Base-by-base conservation (phyloP, 2,797 vertebrate genomes). In the Melanotaenia boesemani region DNA sequence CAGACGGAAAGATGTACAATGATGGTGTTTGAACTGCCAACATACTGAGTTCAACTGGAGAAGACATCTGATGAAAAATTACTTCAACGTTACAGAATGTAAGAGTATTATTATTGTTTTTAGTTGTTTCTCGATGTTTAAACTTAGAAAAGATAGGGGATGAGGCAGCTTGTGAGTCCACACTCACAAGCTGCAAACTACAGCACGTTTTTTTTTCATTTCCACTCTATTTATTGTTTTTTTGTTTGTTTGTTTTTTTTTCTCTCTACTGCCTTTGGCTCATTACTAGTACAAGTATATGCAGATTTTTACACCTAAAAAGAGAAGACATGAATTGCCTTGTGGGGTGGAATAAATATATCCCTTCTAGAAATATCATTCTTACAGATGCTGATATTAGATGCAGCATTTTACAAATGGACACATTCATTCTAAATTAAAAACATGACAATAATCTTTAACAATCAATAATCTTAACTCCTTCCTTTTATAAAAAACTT, bases 31-130 rank as follows among this genome's bases (percentile, higher is more conserved):
- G 73, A 88, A 46, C 79, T 80, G 80, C 60, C 81, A 63, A 73
- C 76, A 58, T 79, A 86, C 70, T 91, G 70, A 91, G 72, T 70
- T 82, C 72, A 56, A 64, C 24, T 24, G 52, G 76, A 79, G 61
- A 85, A 83, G 77, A 84, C 87, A 69, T 89, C 92, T 89, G 77
- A 94, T 95, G 94, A 94, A 88, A 93, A 88, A 85, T 84, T 66
- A 82, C 85, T 89, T 76, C 87, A 83, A 66, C 83, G 0, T 83
- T 76, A 86, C 82, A 79, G 76, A 89, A 63, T 64, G 92, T 92
- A 88, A 92, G 92, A 66, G 18, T 6, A 24, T 24, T 16, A 55
- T 55, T 55, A 3, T 16, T 4, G 12, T 28, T 26, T 12, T 56
- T 56, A 1, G 16, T 1, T 26, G 24, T 15, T 13, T 61, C 22